Conservation (phyloP, 1,140 invertebrate species). For the Rhagoletis pomonella region DNA sequence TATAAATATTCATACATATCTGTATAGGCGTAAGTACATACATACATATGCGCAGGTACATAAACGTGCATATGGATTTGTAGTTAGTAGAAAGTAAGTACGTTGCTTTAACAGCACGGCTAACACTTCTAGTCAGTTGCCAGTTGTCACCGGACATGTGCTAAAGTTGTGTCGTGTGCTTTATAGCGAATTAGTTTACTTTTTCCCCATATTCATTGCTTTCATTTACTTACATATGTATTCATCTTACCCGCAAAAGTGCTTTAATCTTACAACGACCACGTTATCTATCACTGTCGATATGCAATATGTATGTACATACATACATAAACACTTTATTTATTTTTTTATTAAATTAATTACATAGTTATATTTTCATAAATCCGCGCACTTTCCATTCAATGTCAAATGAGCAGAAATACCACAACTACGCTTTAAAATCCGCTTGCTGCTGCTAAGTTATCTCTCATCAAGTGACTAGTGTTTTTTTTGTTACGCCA, state of each 20-base stretch:
- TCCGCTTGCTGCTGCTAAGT: background rate
- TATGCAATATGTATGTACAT: too few species aligned
- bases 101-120: background rate
- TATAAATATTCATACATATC: background rate
- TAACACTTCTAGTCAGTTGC: conserved; percentile 1
- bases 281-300: too few species aligned
- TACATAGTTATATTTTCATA: background rate
- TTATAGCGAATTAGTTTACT: too few species aligned
- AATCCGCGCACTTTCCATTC: conserved; percentile 8
- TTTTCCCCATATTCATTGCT: too few species aligned
- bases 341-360: too few species aligned
- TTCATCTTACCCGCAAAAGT: too few species aligned
- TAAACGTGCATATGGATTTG: background rate
- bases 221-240: too few species aligned
- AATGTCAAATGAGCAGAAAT: background rate
- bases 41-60: too few species aligned
- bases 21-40: too few species aligned
- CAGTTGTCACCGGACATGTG: conserved; percentile 3
- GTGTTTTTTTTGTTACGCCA: background rate
- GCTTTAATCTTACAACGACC: too few species aligned
- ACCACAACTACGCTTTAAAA: background rate
- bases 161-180: background rate
- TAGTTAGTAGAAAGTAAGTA: conserved; percentile 6
- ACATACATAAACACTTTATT: too few species aligned
- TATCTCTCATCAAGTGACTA: conserved; percentile 11